Conservation (phyloP, 2,113 vertebrate genomes). For the Lampris megalopsis region DNA sequence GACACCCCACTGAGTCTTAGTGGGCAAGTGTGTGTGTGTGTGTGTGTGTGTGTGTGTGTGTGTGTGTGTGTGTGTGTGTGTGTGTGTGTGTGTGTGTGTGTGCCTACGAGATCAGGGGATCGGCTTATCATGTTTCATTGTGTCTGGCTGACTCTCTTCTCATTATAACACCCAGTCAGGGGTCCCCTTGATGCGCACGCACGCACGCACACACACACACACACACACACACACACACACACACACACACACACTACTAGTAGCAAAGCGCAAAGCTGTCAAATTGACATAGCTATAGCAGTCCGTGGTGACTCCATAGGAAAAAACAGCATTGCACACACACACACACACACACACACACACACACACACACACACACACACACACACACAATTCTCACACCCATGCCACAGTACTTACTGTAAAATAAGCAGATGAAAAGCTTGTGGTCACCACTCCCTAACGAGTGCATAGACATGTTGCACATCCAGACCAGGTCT, state of each 20-base stretch:
- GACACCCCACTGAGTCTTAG: conserved; percentile 58
- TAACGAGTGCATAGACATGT: conserved; percentile 49
- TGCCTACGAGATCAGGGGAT: conserved; percentile 60
- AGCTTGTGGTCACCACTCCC: conserved; percentile 48
- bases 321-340: no score
- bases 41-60: conserved; percentile 37
- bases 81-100: conserved; percentile 22
- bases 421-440: conserved; percentile 14
- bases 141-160: conserved; percentile 75
- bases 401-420: conserved; percentile 34
- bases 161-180: conserved; percentile 77
- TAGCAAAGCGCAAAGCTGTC: no score
- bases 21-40: conserved; percentile 38
- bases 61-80: conserved; percentile 11
- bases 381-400: neutral
- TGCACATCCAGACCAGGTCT: conserved; percentile 27
- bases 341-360: neutral
- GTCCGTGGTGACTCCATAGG: no score
- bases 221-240: conserved; percentile 11
- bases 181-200: conserved; percentile 60
- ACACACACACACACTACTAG: neutral
- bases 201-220: conserved; percentile 41
- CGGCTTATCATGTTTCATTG: conserved; percentile 78
- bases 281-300: no score
- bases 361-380: conserved; percentile 22